A percentile compares a stretch with the other conserved stretches of the same genome.
phyloP scores from a whole-genome alignment of 2,888 invertebrate genomes.

The Tinea pellionella region DNA sequence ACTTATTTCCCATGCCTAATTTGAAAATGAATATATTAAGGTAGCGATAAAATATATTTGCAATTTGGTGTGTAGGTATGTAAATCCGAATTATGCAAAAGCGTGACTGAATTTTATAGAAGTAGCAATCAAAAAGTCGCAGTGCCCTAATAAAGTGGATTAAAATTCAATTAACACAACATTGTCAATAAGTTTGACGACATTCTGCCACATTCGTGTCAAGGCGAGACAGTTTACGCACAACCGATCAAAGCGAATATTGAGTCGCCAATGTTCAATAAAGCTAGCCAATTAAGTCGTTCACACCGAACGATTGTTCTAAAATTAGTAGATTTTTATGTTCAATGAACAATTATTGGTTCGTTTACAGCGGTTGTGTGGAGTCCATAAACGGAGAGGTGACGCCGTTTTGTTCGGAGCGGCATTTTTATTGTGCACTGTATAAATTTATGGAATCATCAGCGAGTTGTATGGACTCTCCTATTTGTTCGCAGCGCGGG shows the following conservation, averaged over 20 bases:
- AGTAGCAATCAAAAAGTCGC: too few species aligned
- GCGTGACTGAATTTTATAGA: too few species aligned
- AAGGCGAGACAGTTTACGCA: slow-evolving; percentile 35
- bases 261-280: slow-evolving; percentile 38
- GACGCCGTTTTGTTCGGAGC: slow-evolving; percentile 59
- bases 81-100: too few species aligned
- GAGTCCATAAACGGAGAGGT: slow-evolving; percentile 52
- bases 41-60: too few species aligned
- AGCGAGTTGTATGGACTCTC: slow-evolving; percentile 63
- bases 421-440: slow-evolving; percentile 62
- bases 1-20: too few species aligned
- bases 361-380: slow-evolving; percentile 29
- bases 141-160: not conserved
- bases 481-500: slow-evolving; percentile 50
- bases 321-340: slow-evolving; percentile 25
- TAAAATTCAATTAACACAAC: slow-evolving; percentile 42
- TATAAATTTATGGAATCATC: slow-evolving; percentile 69
- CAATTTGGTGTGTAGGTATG: too few species aligned
- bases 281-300: slow-evolving; percentile 35
- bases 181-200: slow-evolving; percentile 28
- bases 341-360: slow-evolving; percentile 39
- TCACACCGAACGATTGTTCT: slow-evolving; percentile 30
- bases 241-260: slow-evolving; percentile 17
- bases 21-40: too few species aligned
- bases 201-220: slow-evolving; percentile 27